These are phyloP conservation scores for Labroides dimidiatus DNA, from an alignment of 2,797 vertebrate species.

Conservation along the genomic window DNA sequence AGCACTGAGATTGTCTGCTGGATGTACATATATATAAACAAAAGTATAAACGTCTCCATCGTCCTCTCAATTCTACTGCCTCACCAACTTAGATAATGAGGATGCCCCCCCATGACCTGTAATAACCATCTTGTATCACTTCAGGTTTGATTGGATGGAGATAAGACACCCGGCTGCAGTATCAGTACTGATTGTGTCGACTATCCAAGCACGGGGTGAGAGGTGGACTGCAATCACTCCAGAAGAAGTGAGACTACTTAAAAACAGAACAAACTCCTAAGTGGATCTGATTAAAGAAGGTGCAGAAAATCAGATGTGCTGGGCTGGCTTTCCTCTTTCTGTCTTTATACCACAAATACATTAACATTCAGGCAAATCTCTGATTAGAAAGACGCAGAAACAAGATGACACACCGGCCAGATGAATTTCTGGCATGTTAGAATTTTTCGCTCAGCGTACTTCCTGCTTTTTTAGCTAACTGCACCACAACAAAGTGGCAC, in stretches of 20 bases:
- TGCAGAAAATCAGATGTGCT: neutral
- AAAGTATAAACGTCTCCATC: constrained; percentile 63
- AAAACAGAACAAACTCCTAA: neutral
- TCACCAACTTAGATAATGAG: neutral
- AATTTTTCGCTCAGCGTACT: too few species aligned
- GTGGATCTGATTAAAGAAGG: neutral
- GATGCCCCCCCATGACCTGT: constrained; percentile 17
- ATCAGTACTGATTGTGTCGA: constrained; percentile 24
- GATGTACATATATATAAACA: constrained; percentile 15
- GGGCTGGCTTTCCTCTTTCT: neutral
- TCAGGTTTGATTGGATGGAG: constrained; percentile 27
- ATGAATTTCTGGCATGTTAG: too few species aligned
- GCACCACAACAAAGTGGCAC: too few species aligned
- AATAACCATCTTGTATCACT: constrained; percentile 20
- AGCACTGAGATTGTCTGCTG: constrained; percentile 33
- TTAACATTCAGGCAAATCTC: too few species aligned
- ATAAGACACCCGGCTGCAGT: constrained; percentile 27
- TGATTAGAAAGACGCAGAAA: neutral
- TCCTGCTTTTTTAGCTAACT: too few species aligned
- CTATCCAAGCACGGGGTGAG: constrained; percentile 24
- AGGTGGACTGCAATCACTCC: constrained; percentile 9
- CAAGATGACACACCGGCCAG: neutral
- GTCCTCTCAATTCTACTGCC: constrained; percentile 32
- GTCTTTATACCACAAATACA: neutral
- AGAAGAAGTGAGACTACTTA: constrained; percentile 16